Percentiles rank a stretch among this genome's conserved stretches.
These are phyloP conservation scores for Delichon dasypus DNA, from an alignment of 2,797 vertebrate genomes.

Conservation along the genomic window DNA sequence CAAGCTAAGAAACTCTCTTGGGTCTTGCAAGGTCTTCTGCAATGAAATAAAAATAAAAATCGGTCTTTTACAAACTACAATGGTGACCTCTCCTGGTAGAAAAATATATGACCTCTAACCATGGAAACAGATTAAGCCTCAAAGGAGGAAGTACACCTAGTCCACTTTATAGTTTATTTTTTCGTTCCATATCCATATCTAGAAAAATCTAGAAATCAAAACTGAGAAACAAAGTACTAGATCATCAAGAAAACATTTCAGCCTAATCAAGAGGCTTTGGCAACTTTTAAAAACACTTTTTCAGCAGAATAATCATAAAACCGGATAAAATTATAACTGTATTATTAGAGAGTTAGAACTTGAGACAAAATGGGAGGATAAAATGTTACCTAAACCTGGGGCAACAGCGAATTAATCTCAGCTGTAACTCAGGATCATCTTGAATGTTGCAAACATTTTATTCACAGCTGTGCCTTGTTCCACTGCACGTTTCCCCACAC, in stretches of 20 bases:
- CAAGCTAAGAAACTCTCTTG: background rate
- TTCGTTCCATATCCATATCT: background rate
- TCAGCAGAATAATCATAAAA: background rate
- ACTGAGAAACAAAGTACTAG: background rate
- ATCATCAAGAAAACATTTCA: background rate
- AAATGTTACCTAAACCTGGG: background rate
- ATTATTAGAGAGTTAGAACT: background rate
- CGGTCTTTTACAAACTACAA: background rate
- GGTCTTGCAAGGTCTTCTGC: background rate
- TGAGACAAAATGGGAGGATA: background rate
- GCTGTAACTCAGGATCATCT: background rate
- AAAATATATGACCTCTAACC: background rate
- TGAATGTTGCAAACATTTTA: background rate
- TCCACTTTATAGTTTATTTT: background rate
- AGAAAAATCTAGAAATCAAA: background rate
- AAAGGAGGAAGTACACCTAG: background rate
- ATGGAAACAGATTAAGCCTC: background rate
- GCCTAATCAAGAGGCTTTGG: background rate
- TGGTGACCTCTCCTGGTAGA: conserved; percentile 57
- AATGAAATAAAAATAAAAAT: background rate
- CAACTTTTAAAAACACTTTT: background rate
- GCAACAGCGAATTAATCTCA: background rate
- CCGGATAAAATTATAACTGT: background rate
- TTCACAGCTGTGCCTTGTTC: background rate
- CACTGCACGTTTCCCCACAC: background rate